Base-by-base conservation (phyloP, 2,888 invertebrate genomes). In the Gymnocheta viridis region DNA sequence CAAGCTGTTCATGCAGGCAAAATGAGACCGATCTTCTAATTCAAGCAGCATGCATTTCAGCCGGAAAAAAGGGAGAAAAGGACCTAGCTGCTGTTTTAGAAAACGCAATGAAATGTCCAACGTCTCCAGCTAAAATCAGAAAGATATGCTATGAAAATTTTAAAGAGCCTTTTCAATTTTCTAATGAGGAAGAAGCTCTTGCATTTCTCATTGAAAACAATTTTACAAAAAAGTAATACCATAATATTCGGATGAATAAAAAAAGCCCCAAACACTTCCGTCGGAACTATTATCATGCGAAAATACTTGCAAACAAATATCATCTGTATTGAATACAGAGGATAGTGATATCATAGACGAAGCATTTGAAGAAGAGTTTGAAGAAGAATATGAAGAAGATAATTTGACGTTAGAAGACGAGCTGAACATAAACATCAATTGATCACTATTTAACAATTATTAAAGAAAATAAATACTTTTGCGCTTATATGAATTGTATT, bases 61-160 rank as follows among this genome's bases (percentile, higher is more conserved):
- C 19, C 12, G 35, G 35, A 2, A 58, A 58, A 29, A 10, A 17
- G 19, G 32, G 9, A 58, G 19, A 62, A 24, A 24, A 41, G 9
- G 41, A 62, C 24, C 9, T 62, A 24, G 24, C 22, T 41, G 60
- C 41, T 14, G 24, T 41, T 62, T 62, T 62, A 41, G 41, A 62
- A 62, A 6, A 62, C 12, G 9, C 60, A 62, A 41, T 62, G 41
- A 41, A 62, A 62, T 19, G 54, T 35, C 24, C 41, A 62, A 41
- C 19, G 17, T 19, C 10, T 35, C 19, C 27, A 32, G 6, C 17
- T 29, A 29, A 29, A 56, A 32, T 56, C 17, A 32, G 27, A 24
- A 54, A 29, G 17, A 9, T 54, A 29, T n/a, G 54, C 17, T 29
- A 29, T 29, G 54, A 29, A 24, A 51, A 22, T 51, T 22, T 12